Evolutionary conservation across 2,797 vertebrate genomes (phyloP).

Genomic region (Clarias laeviceps): DNA sequence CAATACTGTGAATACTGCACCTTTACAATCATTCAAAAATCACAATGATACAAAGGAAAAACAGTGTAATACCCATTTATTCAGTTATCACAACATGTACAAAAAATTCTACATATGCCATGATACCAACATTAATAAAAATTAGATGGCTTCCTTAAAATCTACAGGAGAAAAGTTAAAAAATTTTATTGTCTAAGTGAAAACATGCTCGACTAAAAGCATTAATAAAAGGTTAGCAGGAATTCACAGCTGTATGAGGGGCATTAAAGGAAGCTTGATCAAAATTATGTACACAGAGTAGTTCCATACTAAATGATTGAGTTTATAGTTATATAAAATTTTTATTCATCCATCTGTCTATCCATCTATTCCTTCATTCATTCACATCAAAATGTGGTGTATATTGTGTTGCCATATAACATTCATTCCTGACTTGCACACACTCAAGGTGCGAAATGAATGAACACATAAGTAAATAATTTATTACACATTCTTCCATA

Average conservation of each 20-base stretch:
- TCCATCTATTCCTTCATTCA: no score
- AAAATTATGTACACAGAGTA: background rate
- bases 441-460: background rate
- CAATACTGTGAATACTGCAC: background rate
- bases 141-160: background rate
- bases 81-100: background rate
- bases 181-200: no score
- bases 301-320: background rate
- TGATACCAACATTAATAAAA: background rate
- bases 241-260: background rate
- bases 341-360: background rate
- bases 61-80: background rate
- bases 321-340: background rate
- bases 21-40: background rate
- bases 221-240: background rate
- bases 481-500: background rate
- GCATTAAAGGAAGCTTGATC: background rate
- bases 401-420: background rate
- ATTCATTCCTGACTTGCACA: background rate
- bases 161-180: background rate
- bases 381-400: background rate
- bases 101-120: no score
- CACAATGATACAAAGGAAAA: no score
- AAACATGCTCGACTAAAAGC: background rate
- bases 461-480: background rate